These are phyloP conservation scores for Thymallus thymallus DNA, from an alignment of 2,113 vertebrate species.

Conservation along the genomic window DNA sequence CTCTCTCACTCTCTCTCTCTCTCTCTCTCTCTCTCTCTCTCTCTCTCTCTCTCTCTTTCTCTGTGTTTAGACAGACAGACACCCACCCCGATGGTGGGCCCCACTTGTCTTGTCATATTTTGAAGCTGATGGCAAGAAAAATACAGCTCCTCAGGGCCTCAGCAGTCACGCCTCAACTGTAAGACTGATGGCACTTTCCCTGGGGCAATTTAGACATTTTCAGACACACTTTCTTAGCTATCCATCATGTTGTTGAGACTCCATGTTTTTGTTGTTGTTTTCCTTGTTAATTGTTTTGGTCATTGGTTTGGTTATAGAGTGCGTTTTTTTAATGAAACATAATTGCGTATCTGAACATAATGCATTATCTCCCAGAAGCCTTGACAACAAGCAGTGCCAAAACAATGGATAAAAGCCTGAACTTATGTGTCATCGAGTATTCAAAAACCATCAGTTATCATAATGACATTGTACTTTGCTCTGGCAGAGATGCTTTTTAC, in stretches of 20 bases:
- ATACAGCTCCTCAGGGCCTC: slow-evolving; percentile 29
- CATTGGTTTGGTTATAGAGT: slow-evolving; percentile 40
- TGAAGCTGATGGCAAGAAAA: slow-evolving; percentile 31
- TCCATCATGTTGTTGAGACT: slow-evolving; percentile 32
- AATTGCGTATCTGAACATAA: slow-evolving; percentile 45
- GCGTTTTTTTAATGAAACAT: slow-evolving; percentile 48
- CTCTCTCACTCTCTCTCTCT: too few species aligned
- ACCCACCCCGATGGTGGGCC: neutral
- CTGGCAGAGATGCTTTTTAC: slow-evolving; percentile 24
- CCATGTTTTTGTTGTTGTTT: slow-evolving; percentile 22
- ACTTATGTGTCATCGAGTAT: slow-evolving; percentile 20
- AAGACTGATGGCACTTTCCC: slow-evolving; percentile 46
- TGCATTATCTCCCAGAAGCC: slow-evolving; percentile 29
- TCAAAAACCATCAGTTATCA: slow-evolving; percentile 14
- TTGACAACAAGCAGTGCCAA: slow-evolving; percentile 25
- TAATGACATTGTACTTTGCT: slow-evolving; percentile 30
- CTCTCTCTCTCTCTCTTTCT: too few species aligned
- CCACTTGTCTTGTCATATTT: slow-evolving; percentile 28
- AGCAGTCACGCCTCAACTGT: slow-evolving; percentile 34
- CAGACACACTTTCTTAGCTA: slow-evolving; percentile 27
- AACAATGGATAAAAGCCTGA: slow-evolving; percentile 40
- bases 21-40: too few species aligned
- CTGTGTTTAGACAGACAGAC: neutral
- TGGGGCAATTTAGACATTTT: slow-evolving; percentile 30
- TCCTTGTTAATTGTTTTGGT: slow-evolving; percentile 40